Conservation (phyloP, 1,140 invertebrate genomes). For the Drusus annulatus region DNA sequence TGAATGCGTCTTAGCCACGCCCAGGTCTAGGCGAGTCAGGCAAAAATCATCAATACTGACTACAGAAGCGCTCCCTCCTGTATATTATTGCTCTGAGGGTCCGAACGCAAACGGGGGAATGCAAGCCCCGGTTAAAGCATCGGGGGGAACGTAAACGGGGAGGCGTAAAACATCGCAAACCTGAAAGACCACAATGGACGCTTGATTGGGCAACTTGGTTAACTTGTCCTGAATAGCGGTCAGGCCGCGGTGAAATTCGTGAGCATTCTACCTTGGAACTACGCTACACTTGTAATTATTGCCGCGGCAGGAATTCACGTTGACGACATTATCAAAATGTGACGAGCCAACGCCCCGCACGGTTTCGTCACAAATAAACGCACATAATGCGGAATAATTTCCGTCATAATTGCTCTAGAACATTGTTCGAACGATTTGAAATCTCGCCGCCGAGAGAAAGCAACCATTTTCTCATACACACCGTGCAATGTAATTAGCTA, state of each 20-base stretch:
- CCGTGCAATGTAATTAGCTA: no score
- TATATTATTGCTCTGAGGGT: no score
- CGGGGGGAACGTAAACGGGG: neutral
- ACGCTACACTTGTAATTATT: neutral
- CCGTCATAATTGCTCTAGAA: neutral
- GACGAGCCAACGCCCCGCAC: constrained; percentile 25
- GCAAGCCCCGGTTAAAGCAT: no score
- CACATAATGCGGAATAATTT: constrained; percentile 1
- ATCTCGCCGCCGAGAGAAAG: no score
- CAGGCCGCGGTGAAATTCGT: constrained; percentile 36
- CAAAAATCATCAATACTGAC: no score
- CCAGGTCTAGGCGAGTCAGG: no score
- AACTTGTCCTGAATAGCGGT: constrained; percentile 36
- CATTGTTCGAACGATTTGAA: no score
- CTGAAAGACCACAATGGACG: constrained; percentile 26
- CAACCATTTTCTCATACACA: no score
- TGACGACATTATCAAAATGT: constrained; percentile 37
- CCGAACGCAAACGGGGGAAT: no score
- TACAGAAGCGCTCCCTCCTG: no score
- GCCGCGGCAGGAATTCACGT: neutral
- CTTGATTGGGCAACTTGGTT: neutral
- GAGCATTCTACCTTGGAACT: constrained; percentile 20
- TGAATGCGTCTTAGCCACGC: no score
- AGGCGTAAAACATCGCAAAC: constrained; percentile 3
- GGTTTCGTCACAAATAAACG: constrained; percentile 18